phyloP scores from a whole-genome alignment of 2,888 invertebrate species.

The Micoletzkya japonica region DNA sequence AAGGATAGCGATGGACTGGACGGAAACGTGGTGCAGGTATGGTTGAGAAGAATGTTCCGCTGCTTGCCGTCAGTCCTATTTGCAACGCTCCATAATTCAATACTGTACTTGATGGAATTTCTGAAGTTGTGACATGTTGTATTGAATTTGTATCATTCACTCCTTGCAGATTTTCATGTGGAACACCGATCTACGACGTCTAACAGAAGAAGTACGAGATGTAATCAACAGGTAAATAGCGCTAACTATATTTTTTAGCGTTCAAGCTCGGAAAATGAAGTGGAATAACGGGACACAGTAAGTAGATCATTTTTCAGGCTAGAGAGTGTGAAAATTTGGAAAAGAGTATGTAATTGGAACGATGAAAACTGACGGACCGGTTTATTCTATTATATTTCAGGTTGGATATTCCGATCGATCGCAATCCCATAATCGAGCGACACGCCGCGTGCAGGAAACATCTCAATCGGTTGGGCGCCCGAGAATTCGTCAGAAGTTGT shows the following conservation, averaged over 20 bases:
- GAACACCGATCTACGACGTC: constrained; percentile 37
- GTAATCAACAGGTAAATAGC: constrained; percentile 32
- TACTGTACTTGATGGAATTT: too few relatives aligned
- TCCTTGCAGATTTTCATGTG: constrained; percentile 44
- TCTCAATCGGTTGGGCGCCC: constrained; percentile 37
- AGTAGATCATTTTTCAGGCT: neutral
- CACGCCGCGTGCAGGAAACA: constrained; percentile 44
- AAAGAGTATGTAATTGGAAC: too few relatives aligned
- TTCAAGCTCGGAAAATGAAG: constrained; percentile 2
- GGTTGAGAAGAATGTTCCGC: neutral
- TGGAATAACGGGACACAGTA: neutral
- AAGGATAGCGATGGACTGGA: constrained; percentile 54
- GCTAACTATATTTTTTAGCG: neutral
- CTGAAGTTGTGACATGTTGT: neutral
- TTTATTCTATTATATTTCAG: neutral
- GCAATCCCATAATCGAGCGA: constrained; percentile 42
- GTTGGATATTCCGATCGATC: constrained; percentile 53
- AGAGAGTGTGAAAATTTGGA: neutral
- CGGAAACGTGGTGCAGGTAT: constrained; percentile 54
- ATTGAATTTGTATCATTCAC: neutral
- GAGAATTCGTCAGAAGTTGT: constrained; percentile 52
- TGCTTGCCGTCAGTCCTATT: neutral
- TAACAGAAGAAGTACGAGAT: constrained; percentile 44
- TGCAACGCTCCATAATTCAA: neutral
- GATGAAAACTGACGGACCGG: neutral